phyloP scores from a whole-genome alignment of 2,797 vertebrate species.

The Acipenser transmontanus region DNA sequence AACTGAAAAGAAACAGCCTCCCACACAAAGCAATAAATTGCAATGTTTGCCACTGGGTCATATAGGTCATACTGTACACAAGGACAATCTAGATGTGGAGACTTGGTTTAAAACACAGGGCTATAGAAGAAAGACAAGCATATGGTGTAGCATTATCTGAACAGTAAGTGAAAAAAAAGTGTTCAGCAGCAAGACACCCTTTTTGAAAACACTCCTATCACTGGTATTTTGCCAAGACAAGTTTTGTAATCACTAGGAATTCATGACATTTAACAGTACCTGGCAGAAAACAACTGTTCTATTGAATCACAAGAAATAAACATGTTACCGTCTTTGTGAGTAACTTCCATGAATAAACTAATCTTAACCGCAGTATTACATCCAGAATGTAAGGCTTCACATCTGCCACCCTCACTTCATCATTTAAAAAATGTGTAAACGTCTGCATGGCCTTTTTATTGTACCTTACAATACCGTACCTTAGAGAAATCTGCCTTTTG shows the following conservation, averaged over 20 bases:
- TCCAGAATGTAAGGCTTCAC: slow-evolving; percentile 38
- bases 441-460: slow-evolving; percentile 58
- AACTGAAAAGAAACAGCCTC: slow-evolving; percentile 47
- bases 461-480: slow-evolving; percentile 39
- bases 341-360: slow-evolving; percentile 55
- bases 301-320: not conserved
- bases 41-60: slow-evolving; percentile 54
- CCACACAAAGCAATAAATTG: slow-evolving; percentile 51
- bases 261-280: not conserved
- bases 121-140: slow-evolving; percentile 29
- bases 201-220: no score
- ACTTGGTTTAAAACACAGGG: slow-evolving; percentile 26
- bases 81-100: slow-evolving; percentile 32
- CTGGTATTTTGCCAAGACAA: no score
- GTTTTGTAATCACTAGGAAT: not conserved
- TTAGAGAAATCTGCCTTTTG: slow-evolving; percentile 67
- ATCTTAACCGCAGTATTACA: not conserved
- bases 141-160: slow-evolving; percentile 47
- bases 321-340: slow-evolving; percentile 23
- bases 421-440: slow-evolving; percentile 68
- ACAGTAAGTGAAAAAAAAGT: no score
- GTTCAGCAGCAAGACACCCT: no score
- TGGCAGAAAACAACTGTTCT: not conserved
- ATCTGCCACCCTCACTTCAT: slow-evolving; percentile 55
- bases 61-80: slow-evolving; percentile 37